phyloP scores from a whole-genome alignment of 2,113 vertebrate genomes.

The Pholis gunnellus region DNA sequence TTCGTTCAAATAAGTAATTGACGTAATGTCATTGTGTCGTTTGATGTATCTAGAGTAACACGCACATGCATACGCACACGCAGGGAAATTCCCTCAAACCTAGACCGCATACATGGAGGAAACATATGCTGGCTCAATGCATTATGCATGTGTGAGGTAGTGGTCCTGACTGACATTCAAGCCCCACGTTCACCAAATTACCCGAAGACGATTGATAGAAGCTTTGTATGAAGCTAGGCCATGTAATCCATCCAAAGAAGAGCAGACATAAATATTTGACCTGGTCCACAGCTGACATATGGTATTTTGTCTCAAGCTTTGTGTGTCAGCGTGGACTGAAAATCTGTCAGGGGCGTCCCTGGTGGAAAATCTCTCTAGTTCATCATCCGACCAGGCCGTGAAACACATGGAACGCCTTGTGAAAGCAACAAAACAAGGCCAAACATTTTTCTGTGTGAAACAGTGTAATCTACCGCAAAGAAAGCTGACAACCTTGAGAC shows the following conservation, averaged over 20 bases:
- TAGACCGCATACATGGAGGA: constrained; percentile 25
- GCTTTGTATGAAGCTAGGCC: constrained; percentile 34
- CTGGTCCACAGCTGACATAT: constrained; percentile 53
- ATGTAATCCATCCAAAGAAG: constrained; percentile 52
- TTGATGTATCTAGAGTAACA: too few relatives aligned
- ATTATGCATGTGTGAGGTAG: constrained; percentile 52
- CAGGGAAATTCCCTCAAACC: constrained; percentile 33
- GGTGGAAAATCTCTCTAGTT: constrained; percentile 21
- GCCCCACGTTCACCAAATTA: constrained; percentile 49
- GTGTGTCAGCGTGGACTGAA: constrained; percentile 20
- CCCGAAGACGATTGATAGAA: constrained; percentile 44
- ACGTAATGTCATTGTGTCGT: too few relatives aligned
- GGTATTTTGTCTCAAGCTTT: constrained; percentile 42
- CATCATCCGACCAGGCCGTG: constrained; percentile 26
- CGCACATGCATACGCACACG: neutral
- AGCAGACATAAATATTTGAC: constrained; percentile 65
- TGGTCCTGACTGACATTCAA: constrained; percentile 37
- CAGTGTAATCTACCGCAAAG: neutral
- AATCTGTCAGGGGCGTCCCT: constrained; percentile 19
- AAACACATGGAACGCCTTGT: constrained; percentile 13
- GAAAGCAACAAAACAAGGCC: constrained; percentile 19
- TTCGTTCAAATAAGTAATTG: too few relatives aligned
- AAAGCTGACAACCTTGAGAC: constrained; percentile 10
- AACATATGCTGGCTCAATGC: constrained; percentile 43
- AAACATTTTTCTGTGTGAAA: neutral